Percentiles rank a stretch among this genome's conserved stretches.
phyloP scores from a whole-genome alignment of 2,113 vertebrate genomes.

The Melanocharis versteri region DNA sequence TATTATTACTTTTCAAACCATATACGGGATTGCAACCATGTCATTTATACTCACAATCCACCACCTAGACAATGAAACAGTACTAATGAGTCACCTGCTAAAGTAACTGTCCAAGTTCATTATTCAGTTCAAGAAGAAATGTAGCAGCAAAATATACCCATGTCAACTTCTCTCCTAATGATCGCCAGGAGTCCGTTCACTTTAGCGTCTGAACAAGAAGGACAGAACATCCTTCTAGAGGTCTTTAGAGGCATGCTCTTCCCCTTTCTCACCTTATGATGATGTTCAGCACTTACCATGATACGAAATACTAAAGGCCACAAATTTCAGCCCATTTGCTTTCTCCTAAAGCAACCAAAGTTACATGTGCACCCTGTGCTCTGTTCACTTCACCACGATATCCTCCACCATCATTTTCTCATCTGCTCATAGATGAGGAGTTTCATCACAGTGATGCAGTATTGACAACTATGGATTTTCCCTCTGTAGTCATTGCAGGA shows the following conservation, averaged over 20 bases:
- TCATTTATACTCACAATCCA: not conserved
- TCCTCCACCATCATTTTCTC: not conserved
- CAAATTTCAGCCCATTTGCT: not conserved
- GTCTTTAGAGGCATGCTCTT: too few relatives aligned
- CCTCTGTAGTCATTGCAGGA: not conserved
- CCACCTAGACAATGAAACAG: not conserved
- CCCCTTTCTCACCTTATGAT: not conserved
- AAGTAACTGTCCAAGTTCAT: not conserved
- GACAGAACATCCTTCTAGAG: not conserved
- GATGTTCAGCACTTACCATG: not conserved
- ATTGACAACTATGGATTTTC: not conserved
- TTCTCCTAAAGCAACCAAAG: not conserved
- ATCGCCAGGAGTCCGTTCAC: not conserved
- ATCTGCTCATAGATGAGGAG: not conserved
- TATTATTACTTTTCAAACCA: not conserved
- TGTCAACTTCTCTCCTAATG: not conserved
- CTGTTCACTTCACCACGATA: not conserved
- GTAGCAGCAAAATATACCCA: not conserved
- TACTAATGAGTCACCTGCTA: not conserved
- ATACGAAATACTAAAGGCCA: not conserved
- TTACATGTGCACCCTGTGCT: not conserved
- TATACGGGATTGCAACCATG: rapidly evolving
- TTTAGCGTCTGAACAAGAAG: not conserved
- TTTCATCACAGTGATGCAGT: not conserved
- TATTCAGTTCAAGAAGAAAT: not conserved